Conservation (phyloP, 2,888 invertebrate genomes). For the Drosophila hamatofila region DNA sequence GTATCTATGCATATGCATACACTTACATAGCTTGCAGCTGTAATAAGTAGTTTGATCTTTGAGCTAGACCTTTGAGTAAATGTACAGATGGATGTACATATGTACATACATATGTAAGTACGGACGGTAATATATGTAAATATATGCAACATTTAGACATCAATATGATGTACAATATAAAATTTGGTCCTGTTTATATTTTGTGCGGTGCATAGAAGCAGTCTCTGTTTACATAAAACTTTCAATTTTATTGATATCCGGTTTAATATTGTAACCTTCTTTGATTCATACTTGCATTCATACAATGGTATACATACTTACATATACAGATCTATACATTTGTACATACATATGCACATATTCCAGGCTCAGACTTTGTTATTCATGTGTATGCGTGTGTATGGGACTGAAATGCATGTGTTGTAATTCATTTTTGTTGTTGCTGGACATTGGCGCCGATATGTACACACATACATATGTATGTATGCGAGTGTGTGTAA, state of each 20-base stretch:
- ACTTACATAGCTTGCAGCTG: neutral
- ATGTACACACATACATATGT: neutral
- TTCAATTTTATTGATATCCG: slow-evolving; percentile 75
- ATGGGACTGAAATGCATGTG: slow-evolving; percentile 12
- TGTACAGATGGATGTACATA: neutral
- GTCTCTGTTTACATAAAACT: slow-evolving; percentile 59
- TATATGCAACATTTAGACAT: neutral
- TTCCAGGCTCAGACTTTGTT: slow-evolving; percentile 3
- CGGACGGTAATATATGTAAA: neutral
- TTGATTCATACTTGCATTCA: slow-evolving; percentile 2
- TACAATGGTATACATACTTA: neutral
- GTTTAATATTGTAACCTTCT: slow-evolving; percentile 67
- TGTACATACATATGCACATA: neutral
- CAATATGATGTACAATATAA: slow-evolving; percentile 1
- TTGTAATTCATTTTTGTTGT: slow-evolving; percentile 27
- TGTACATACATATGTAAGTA: neutral
- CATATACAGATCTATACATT: neutral
- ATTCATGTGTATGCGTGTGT: neutral
- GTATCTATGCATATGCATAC: neutral
- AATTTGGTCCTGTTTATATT: neutral
- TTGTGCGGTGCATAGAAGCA: slow-evolving; percentile 10
- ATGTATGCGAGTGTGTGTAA: neutral
- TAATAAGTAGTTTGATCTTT: neutral
- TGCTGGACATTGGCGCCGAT: slow-evolving; percentile 39
- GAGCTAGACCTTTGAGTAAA: neutral